Percentiles rank a stretch among this genome's conserved stretches.
Conservation (phyloP, 2,888 invertebrate genomes). For the Horisme vitalbata region DNA sequence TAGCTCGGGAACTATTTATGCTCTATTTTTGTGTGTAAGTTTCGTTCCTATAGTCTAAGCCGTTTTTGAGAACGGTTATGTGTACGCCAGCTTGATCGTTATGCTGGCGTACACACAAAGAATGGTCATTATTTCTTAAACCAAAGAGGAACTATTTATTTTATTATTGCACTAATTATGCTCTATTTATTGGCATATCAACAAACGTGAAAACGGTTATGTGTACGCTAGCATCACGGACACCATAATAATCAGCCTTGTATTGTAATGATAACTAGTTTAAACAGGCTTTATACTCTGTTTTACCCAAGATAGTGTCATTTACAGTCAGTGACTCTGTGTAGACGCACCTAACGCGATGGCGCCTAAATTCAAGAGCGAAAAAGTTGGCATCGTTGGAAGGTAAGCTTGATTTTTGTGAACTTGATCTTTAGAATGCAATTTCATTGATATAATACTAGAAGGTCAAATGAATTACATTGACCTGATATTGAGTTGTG, state of each 20-base stretch:
- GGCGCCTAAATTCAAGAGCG: slow-evolving; percentile 73
- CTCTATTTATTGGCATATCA: no score
- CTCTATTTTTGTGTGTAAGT: no score
- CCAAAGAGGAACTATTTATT: no score
- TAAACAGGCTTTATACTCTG: slow-evolving; percentile 40
- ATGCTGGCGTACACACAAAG: no score
- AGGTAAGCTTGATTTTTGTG: slow-evolving; percentile 78
- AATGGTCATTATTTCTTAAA: no score
- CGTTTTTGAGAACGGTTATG: no score
- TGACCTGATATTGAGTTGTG: not conserved
- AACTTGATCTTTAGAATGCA: slow-evolving; percentile 11
- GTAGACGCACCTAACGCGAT: slow-evolving; percentile 44
- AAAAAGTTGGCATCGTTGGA: slow-evolving; percentile 90
- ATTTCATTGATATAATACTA: slow-evolving; percentile 12
- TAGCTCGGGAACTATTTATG: no score
- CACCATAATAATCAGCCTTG: slow-evolving; percentile 37
- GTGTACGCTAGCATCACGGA: no score
- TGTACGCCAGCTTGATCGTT: no score
- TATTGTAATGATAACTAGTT: slow-evolving; percentile 44
- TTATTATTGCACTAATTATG: no score
- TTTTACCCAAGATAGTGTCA: slow-evolving; percentile 40
- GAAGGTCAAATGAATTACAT: slow-evolving; percentile 4
- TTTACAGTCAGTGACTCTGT: slow-evolving; percentile 42
- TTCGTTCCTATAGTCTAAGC: no score
- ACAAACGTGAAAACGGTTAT: no score